A percentile compares a stretch with the other conserved stretches of the same genome.
phyloP scores from a whole-genome alignment of 2,888 invertebrate species.

The Lumbricus terrestris region DNA sequence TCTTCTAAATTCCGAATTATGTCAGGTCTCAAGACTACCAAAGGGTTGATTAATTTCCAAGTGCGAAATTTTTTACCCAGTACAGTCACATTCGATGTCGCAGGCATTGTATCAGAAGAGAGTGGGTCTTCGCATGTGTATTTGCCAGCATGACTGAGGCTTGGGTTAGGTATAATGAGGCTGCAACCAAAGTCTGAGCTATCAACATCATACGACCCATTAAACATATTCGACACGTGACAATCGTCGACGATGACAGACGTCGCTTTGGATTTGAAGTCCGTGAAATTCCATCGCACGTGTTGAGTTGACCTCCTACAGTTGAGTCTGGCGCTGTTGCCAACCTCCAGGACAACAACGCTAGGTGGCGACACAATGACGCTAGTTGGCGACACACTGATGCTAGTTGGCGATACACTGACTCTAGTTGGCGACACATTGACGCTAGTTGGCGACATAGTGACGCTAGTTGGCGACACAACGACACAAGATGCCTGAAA shows the following conservation, averaged over 20 bases:
- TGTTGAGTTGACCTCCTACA: background rate
- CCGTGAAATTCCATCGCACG: background rate
- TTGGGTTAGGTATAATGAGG: background rate
- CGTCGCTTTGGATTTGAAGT: background rate
- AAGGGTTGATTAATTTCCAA: background rate
- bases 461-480: no score
- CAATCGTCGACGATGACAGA: background rate
- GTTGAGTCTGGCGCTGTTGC: background rate
- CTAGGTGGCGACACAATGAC: no score
- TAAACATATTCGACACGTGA: background rate
- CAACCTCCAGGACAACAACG: no score
- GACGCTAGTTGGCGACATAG: no score
- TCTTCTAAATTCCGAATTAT: background rate
- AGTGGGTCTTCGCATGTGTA: background rate
- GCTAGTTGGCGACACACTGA: no score
- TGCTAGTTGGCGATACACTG: no score
- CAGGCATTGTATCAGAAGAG: background rate
- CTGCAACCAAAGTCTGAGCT: background rate
- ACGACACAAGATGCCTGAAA: background rate
- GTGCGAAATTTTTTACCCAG: background rate
- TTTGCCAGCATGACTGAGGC: background rate
- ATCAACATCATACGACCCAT: background rate
- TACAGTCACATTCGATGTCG: background rate
- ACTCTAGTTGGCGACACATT: no score
- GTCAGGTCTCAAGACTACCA: background rate